Evolutionary conservation across 2,797 vertebrate species (phyloP).

Genomic region (Sebastes variabilis): DNA sequence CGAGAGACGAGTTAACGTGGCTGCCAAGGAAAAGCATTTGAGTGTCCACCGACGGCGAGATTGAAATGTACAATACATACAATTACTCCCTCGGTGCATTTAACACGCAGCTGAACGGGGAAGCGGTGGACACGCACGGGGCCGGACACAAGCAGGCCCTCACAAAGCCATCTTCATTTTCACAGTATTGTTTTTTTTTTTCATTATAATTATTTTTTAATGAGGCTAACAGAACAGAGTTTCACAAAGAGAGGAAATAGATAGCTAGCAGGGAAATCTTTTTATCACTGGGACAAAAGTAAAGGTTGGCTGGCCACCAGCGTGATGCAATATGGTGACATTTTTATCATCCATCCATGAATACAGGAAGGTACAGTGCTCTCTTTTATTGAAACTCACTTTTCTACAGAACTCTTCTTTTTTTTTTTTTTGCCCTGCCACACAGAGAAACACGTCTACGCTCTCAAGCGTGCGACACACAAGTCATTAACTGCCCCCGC

Average conservation of each 20-base stretch:
- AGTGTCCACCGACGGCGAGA: background rate
- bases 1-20: background rate
- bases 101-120: conserved; percentile 1
- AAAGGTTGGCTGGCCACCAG: conserved; percentile 63
- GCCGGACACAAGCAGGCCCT: background rate
- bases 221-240: conserved; percentile 38
- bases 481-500: conserved; percentile 45
- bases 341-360: conserved; percentile 52
- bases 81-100: background rate
- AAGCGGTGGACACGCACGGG: background rate
- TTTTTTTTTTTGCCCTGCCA: background rate
- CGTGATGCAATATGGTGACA: conserved; percentile 66
- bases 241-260: conserved; percentile 9
- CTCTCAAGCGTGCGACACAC: conserved; percentile 4
- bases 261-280: conserved; percentile 36
- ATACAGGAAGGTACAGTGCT: conserved; percentile 28
- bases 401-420: background rate
- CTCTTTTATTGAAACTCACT: conserved; percentile 17
- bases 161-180: background rate
- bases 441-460: background rate
- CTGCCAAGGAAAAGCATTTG: background rate
- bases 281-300: conserved; percentile 55
- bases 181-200: background rate
- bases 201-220: conserved; percentile 39
- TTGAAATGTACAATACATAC: background rate